These are phyloP conservation scores for Coptodon bakossiorum DNA, from an alignment of 2,113 vertebrate species.

Conservation along the genomic window DNA sequence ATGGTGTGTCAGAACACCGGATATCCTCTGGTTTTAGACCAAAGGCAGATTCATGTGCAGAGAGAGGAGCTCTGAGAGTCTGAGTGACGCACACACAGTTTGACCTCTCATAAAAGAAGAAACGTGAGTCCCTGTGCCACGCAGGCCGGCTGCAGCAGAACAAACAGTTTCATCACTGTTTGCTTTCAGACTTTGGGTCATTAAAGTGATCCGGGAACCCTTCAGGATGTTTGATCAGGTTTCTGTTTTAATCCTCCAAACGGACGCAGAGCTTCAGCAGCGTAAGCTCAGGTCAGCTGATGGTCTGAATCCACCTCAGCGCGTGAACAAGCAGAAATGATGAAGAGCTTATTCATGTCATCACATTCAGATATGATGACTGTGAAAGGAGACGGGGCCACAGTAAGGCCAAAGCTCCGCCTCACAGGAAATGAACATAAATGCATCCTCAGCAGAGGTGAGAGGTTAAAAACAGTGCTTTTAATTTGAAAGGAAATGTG, in stretches of 20 bases:
- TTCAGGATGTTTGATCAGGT: neutral
- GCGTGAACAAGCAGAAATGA: neutral
- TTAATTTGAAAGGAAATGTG: neutral
- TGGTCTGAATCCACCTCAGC: neutral
- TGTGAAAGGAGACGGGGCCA: neutral
- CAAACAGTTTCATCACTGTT: neutral
- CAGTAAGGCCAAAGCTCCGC: accelerated
- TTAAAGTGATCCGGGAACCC: neutral
- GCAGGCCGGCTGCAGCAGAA: neutral
- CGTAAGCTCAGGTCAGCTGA: neutral
- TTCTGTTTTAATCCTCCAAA: neutral
- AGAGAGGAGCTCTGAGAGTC: neutral
- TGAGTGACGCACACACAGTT: neutral
- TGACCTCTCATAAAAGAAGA: neutral
- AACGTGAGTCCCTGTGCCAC: neutral
- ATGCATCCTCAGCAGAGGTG: neutral
- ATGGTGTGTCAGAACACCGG: neutral
- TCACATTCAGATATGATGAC: neutral
- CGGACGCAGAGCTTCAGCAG: accelerated
- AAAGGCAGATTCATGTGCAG: no score
- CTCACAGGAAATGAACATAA: neutral
- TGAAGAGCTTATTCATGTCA: neutral
- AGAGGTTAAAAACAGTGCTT: neutral
- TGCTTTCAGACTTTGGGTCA: neutral
- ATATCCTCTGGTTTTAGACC: neutral